phyloP scores from a whole-genome alignment of 2,113 vertebrate species.

The Piprites chloris region DNA sequence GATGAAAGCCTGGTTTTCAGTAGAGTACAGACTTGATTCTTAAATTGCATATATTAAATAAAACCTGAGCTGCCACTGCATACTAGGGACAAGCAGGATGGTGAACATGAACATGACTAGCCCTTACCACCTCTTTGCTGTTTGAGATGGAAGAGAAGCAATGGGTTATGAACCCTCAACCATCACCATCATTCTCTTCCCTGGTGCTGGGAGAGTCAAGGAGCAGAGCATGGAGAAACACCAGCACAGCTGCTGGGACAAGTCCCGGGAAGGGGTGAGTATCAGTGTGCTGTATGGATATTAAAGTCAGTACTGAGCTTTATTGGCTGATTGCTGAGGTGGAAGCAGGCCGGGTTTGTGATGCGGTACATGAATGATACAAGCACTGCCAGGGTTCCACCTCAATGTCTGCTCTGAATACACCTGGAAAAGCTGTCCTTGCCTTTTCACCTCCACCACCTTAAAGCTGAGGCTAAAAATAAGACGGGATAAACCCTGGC shows the following conservation, averaged over 20 bases:
- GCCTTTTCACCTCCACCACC: background rate
- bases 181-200: accelerated
- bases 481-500: slow-evolving; percentile 1
- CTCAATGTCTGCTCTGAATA: background rate
- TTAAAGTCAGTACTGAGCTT: background rate
- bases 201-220: accelerated
- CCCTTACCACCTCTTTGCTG: background rate
- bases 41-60: background rate
- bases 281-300: background rate
- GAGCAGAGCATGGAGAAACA: accelerated
- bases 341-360: background rate
- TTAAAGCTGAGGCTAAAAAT: background rate
- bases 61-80: background rate
- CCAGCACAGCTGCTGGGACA: background rate
- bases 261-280: background rate
- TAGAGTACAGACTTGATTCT: background rate
- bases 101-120: accelerated
- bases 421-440: background rate
- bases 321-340: accelerated
- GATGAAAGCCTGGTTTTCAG: background rate
- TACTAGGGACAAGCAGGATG: background rate
- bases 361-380: background rate
- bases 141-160: accelerated
- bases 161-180: background rate
- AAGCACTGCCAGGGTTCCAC: background rate